Base-by-base conservation (phyloP, 1,140 invertebrate genomes). In the Druon quercuslanigerum region DNA sequence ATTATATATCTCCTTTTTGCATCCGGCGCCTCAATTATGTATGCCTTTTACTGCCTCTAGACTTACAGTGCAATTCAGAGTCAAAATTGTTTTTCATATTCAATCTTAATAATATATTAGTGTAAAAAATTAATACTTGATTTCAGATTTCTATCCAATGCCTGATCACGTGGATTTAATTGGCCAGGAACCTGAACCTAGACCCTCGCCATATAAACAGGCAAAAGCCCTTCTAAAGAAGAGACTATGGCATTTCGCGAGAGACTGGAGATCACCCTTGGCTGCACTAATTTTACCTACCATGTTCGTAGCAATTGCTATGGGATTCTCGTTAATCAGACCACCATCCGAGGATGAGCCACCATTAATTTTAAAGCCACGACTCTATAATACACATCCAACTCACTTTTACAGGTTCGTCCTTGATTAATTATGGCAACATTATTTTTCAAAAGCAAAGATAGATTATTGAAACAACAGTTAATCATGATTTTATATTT, bases 301-400 rank as follows among this genome's bases (percentile, higher is more conserved):
- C 0, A 78, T 94, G 60, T 94, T 95, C 85, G 93, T 94, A 66
- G 88, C 93, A 1, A 87, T 93, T 16, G 94, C 94, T 40, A 95
- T 95, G 94, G 94, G 92, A 73, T 95, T 95, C 88, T 93, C 94
- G 50, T 92, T 93, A 81, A 93, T 94, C 79, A 91, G 94, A 2
- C 92, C 94, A 46, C 93, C 94, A n/a, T 93, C 93, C 20, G 92
- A 93, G 84, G 92, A 92, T 74, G 93, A 95, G 79, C 89, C 92
- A 12, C 79, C 92, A 0, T 82, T 95, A 17, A 86, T 87, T 40
- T 85, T 95, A 0, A 89, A 87, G n/a, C 90, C 91, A 0, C 84
- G 90, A 2, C 84, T 95, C 2, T 95, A 95, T 80, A 81, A 90
- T 17, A 85, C 89, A 8, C 88, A 90, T 52, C 87, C 89, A 3